Conservation (phyloP, 2,113 vertebrate species). For the Callipepla squamata region DNA sequence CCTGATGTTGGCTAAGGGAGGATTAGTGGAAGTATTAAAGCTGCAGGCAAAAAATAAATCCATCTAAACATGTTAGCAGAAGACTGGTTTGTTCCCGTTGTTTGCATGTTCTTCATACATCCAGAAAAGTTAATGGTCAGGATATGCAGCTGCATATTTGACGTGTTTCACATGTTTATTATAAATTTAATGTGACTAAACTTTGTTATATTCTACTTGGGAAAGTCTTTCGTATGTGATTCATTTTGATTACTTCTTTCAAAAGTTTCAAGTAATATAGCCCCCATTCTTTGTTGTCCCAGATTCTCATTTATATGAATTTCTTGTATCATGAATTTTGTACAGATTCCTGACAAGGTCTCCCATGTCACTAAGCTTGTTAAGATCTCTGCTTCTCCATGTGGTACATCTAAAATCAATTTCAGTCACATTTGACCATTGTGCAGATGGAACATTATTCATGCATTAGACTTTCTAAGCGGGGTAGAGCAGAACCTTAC, state of each 20-base stretch:
- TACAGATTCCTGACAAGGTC: conserved; percentile 65
- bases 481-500: conserved; percentile 49
- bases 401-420: conserved; percentile 70
- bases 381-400: conserved; percentile 51
- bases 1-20: not conserved
- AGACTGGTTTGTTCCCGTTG: not conserved
- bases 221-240: not conserved
- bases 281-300: conserved; percentile 4
- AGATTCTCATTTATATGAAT: conserved; percentile 69
- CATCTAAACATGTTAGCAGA: not conserved
- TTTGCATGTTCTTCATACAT: not conserved
- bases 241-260: conserved; percentile 34
- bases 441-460: conserved; percentile 69
- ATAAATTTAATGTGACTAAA: conserved; percentile 68
- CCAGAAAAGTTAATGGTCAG: conserved; percentile 42
- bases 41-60: not conserved
- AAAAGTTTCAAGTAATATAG: conserved; percentile 21
- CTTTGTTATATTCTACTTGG: conserved; percentile 28
- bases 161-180: conserved; percentile 41
- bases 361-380: conserved; percentile 62
- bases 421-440: conserved; percentile 68
- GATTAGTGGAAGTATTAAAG: not conserved
- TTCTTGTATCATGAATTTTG: conserved; percentile 75
- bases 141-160: conserved; percentile 25
- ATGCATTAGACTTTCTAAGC: conserved; percentile 70